Evolutionary conservation across 2,113 vertebrate species (phyloP).

Genomic region (Leptobrachium ailaonicum): DNA sequence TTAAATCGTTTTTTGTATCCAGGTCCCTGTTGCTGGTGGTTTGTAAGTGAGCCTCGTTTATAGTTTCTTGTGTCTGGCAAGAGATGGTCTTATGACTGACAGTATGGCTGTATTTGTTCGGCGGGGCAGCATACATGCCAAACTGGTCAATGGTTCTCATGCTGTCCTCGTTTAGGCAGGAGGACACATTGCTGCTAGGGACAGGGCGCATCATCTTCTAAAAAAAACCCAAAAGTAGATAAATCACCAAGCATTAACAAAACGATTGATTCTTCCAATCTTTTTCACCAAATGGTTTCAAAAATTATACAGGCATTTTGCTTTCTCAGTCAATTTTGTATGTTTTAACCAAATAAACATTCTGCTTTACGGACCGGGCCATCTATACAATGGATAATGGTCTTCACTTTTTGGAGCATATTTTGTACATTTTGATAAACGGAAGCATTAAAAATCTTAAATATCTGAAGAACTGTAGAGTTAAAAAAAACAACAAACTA

Average conservation of each 20-base stretch:
- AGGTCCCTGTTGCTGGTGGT: conserved; percentile 72
- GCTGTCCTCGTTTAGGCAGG: conserved; percentile 86
- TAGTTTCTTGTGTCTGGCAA: conserved; percentile 83
- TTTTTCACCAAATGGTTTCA: too few species aligned
- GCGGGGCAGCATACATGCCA: conserved; percentile 86
- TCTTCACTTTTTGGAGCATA: too few species aligned
- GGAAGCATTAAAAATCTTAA: too few species aligned
- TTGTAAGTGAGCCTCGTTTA: conserved; percentile 73
- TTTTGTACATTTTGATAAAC: too few species aligned
- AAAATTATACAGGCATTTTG: too few species aligned
- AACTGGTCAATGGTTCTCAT: conserved; percentile 85
- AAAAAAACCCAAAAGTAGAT: conserved; percentile 57
- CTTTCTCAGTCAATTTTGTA: too few species aligned
- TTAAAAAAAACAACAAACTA: too few species aligned
- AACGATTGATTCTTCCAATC: too few species aligned
- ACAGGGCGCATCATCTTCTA: conserved; percentile 98
- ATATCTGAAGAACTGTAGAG: too few species aligned
- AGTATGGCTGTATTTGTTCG: conserved; percentile 79
- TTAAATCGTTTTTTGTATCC: conserved; percentile 81
- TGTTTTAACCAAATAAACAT: too few species aligned
- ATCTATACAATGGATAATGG: too few species aligned
- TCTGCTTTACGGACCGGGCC: too few species aligned
- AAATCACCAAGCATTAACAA: neutral
- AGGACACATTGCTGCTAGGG: conserved; percentile 80
- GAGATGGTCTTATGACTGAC: conserved; percentile 85